A percentile compares a stretch with the other conserved stretches of the same genome.
phyloP scores from a whole-genome alignment of 1,140 invertebrate genomes.

The Akabosia matsudoensis region DNA sequence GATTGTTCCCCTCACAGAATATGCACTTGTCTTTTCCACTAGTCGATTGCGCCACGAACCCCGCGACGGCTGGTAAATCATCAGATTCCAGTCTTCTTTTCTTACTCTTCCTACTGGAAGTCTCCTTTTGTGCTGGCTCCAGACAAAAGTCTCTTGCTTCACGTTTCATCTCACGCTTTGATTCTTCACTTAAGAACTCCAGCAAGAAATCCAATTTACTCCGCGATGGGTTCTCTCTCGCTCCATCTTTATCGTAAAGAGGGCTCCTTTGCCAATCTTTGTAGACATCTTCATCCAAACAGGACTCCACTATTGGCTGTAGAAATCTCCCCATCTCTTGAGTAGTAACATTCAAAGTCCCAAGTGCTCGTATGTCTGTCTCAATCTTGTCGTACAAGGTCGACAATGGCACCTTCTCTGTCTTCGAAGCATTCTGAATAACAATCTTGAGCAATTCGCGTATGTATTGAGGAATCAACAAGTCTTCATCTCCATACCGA shows the following conservation, averaged over 20 bases:
- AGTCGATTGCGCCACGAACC: background rate
- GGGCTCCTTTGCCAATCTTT: background rate
- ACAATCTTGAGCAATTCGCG: background rate
- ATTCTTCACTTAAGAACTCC: background rate
- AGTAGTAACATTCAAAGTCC: background rate
- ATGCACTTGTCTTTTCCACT: background rate
- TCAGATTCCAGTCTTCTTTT: background rate
- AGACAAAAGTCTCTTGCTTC: background rate
- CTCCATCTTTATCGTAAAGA: background rate
- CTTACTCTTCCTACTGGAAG: background rate
- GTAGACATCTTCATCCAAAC: background rate
- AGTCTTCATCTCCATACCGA: background rate
- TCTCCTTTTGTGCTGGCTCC: background rate
- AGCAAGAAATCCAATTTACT: background rate
- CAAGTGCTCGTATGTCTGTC: background rate
- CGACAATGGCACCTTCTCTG: background rate
- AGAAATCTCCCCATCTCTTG: background rate
- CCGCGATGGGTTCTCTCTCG: background rate
- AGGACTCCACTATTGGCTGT: background rate
- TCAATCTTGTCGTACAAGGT: background rate
- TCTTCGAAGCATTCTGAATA: background rate
- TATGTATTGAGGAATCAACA: background rate
- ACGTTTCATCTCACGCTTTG: background rate
- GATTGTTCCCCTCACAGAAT: slow-evolving; percentile 2
- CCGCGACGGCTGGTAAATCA: background rate